Evolutionary conservation across 2,113 vertebrate genomes (phyloP).

Genomic region (Percina caprodes): DNA sequence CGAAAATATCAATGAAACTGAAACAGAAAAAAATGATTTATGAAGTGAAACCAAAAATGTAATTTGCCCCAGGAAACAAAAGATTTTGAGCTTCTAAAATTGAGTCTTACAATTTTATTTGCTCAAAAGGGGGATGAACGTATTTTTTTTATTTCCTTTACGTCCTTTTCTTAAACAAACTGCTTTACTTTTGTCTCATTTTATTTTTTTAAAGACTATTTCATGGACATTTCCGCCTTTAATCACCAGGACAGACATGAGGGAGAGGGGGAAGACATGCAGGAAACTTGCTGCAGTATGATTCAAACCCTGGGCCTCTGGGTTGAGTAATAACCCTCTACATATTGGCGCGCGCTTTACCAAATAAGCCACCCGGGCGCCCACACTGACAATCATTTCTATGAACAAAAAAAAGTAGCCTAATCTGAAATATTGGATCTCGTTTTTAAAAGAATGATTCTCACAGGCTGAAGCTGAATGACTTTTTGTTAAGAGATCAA

Average conservation of each 20-base stretch:
- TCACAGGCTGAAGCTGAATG: neutral
- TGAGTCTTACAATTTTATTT: too few species aligned
- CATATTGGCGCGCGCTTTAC: too few species aligned
- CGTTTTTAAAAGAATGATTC: neutral
- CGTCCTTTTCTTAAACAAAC: neutral
- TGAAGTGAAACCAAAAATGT: neutral
- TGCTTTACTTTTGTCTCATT: neutral
- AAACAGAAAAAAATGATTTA: neutral
- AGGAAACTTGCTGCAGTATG: too few species aligned
- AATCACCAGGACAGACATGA: too few species aligned
- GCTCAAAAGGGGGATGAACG: too few species aligned
- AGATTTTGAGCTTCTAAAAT: neutral
- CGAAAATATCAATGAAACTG: neutral
- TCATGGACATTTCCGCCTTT: too few species aligned
- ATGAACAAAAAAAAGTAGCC: neutral
- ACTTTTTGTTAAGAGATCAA: neutral
- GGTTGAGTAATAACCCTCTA: too few species aligned
- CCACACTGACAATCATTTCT: neutral
- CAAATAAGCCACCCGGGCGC: too few species aligned
- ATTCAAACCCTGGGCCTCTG: too few species aligned
- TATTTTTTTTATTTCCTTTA: neutral
- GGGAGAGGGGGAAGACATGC: too few species aligned
- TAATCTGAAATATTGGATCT: neutral
- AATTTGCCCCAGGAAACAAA: neutral
- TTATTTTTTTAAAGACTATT: too few species aligned